Evolutionary conservation across 2,888 invertebrate species (phyloP).

Genomic region (Drosophila nigricruria): DNA sequence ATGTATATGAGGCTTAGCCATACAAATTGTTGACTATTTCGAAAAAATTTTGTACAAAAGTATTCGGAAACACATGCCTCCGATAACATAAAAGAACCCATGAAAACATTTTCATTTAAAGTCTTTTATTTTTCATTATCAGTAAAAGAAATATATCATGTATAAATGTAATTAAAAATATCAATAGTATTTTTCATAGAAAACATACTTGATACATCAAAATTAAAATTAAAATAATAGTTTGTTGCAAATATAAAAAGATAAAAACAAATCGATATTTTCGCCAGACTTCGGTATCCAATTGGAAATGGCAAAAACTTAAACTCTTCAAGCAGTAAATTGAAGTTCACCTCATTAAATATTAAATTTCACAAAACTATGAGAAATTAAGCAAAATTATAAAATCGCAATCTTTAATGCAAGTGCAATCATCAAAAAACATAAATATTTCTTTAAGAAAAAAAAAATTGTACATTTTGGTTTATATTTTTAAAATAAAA

Average conservation of each 20-base stretch:
- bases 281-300: not conserved
- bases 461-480: not conserved
- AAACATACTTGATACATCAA: not conserved
- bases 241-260: not conserved
- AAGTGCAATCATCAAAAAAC: not conserved
- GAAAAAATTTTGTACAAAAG: too few species aligned
- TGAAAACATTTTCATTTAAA: slow-evolving; percentile 1
- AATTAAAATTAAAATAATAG: not conserved
- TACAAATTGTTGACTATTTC: slow-evolving; percentile 2
- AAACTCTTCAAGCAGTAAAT: not conserved
- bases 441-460: not conserved
- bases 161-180: not conserved
- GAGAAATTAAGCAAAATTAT: not conserved
- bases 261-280: not conserved
- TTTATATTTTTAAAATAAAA: slow-evolving; percentile 1
- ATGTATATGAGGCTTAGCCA: slow-evolving; percentile 12
- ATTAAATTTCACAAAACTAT: not conserved
- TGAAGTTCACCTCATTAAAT: not conserved
- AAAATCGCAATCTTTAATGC: not conserved
- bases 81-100: not conserved
- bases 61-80: not conserved
- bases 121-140: not conserved
- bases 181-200: not conserved
- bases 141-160: not conserved
- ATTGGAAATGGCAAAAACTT: slow-evolving; percentile 3